Evolutionary conservation across 2,113 vertebrate species (phyloP), one percentile per base, ranked within the genome.

Genomic region (Indri indri): DNA sequence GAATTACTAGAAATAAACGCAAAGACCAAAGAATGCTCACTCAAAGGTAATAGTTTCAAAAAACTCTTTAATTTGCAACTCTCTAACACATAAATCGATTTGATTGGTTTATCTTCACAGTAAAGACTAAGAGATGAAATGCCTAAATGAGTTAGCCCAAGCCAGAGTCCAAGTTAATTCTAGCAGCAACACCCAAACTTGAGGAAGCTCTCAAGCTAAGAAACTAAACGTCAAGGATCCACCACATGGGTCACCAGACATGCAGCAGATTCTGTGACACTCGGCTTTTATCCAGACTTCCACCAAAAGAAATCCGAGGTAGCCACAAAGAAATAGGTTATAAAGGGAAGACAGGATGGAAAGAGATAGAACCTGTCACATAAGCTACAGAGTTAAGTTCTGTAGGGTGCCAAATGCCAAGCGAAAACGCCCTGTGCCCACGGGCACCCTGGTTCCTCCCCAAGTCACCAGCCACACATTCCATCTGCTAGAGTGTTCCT

Each of bases 31-130:
- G 63, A 92, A 87, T 52, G 34, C 34, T 66, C 54, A 74, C 45
- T 77, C 54, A 65, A 65, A 92, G 66, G 59, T 37, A 47, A 90
- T 4, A 89, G 73, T 83, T 87, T 90, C 85, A 87, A 92, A 87
- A 92, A 90, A 94, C 30, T 83, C 47, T 68, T 68, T 57, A 54
- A 81, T 45, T 37, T 82, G 23, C 61, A 94, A 42, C 40, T 79
- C n/a, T 47, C 17, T 82, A 47, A 80, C 80, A 77, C 5, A 42
- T 50, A 82, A 90, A 47, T 47, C 6, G 3, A 65, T 88, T n/a
- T 63, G 10, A 79, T 5, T 50, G 27, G 45, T n/a, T 93, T 54
- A 74, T 54, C 85, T 54, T 90, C 73, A 71, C 6, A n/a, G 61
- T 45, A 32, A 74, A 90, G 18, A 40, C 0, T n/a, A 45, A 90